Evolutionary conservation across 2,797 vertebrate species (phyloP).

Genomic region (Neoniphon sammara): DNA sequence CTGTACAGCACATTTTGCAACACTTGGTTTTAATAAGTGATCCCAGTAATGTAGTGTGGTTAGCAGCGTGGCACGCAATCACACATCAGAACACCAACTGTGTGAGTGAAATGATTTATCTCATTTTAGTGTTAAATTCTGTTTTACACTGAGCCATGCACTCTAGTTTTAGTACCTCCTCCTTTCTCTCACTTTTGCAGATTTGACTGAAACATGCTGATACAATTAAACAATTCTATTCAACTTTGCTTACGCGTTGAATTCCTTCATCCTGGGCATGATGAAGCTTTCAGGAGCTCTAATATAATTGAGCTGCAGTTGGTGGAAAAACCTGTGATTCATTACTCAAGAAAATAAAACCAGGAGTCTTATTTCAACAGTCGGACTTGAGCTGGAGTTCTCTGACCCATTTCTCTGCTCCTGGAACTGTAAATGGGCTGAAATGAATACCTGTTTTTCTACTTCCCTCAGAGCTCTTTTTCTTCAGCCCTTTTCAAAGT

Average conservation of each 20-base stretch:
- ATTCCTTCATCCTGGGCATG: slow-evolving; percentile 80
- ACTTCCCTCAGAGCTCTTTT: slow-evolving; percentile 73
- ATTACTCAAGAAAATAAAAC: slow-evolving; percentile 82
- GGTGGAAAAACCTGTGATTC: slow-evolving; percentile 82
- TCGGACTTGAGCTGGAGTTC: slow-evolving; percentile 64
- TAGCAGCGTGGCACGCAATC: background rate
- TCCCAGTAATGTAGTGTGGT: background rate
- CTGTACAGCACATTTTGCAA: background rate
- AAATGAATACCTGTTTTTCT: slow-evolving; percentile 82
- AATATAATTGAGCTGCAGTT: slow-evolving; percentile 80
- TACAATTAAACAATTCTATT: slow-evolving; percentile 84
- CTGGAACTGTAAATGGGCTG: slow-evolving; percentile 78
- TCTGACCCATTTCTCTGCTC: slow-evolving; percentile 77
- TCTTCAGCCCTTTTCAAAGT: slow-evolving; percentile 75
- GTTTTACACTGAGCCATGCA: slow-evolving; percentile 8
- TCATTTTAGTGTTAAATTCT: slow-evolving; percentile 20
- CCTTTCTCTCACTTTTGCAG: slow-evolving; percentile 3
- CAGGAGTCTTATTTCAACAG: slow-evolving; percentile 76
- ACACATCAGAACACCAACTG: slow-evolving; percentile 1
- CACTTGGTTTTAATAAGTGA: background rate
- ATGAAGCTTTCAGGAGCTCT: slow-evolving; percentile 81
- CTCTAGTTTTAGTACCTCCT: too few species aligned
- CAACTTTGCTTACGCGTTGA: slow-evolving; percentile 78
- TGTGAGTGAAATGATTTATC: background rate
- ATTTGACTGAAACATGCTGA: slow-evolving; percentile 75